Percentiles rank a stretch among this genome's conserved stretches.
phyloP scores from a whole-genome alignment of 2,888 invertebrate genomes.

The Lithophane socia region DNA sequence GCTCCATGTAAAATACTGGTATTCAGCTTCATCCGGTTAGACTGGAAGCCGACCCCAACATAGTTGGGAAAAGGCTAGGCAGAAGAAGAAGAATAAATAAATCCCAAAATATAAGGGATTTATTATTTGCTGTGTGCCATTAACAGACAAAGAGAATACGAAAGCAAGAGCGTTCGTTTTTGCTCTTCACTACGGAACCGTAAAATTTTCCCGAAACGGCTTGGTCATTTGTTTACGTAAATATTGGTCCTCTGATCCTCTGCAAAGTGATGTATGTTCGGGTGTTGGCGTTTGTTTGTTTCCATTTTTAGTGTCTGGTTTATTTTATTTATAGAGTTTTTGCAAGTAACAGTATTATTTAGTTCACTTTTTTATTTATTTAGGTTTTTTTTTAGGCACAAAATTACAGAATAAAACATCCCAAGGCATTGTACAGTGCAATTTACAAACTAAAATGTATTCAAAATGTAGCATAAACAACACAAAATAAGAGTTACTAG shows the following conservation, averaged over 20 bases:
- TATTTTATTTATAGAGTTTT: neutral
- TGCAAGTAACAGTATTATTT: neutral
- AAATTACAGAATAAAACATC: neutral
- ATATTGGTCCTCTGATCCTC: constrained; percentile 35
- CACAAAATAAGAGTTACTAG: neutral
- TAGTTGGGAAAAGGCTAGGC: too few relatives aligned
- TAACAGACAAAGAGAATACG: neutral
- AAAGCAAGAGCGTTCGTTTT: neutral
- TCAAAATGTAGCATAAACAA: neutral
- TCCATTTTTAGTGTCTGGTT: neutral
- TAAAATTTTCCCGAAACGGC: constrained; percentile 19
- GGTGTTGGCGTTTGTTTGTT: neutral
- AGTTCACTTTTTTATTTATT: neutral
- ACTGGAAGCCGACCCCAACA: too few relatives aligned
- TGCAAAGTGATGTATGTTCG: constrained; percentile 16
- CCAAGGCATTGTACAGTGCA: neutral
- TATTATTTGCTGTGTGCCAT: neutral
- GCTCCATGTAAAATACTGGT: too few relatives aligned
- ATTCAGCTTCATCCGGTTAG: too few relatives aligned
- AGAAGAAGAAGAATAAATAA: too few relatives aligned
- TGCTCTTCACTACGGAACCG: neutral
- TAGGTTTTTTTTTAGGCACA: neutral
- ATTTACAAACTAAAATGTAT: neutral
- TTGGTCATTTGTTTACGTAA: constrained; percentile 43
- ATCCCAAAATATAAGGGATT: neutral